Percentiles rank a stretch among this genome's conserved stretches.
phyloP scores from a whole-genome alignment of 2,888 invertebrate genomes.

The Allacma fusca region DNA sequence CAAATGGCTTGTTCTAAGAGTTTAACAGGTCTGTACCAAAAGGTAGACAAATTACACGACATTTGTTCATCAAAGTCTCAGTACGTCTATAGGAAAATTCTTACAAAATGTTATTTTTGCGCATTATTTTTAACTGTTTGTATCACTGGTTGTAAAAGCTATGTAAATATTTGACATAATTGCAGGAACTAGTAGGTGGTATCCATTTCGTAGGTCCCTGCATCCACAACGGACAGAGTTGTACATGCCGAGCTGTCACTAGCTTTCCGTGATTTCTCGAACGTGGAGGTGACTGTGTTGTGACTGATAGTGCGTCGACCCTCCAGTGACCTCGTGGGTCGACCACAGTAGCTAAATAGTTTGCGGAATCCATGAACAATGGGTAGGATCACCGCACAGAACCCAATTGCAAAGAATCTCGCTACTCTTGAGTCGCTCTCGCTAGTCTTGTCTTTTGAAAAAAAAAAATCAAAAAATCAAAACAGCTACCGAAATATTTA shows the following conservation, averaged over 20 bases:
- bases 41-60: too few relatives aligned
- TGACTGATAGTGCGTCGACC: conserved; percentile 54
- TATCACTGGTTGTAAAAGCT: too few relatives aligned
- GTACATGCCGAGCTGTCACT: conserved; percentile 59
- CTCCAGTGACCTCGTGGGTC: conserved; percentile 52
- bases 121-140: too few relatives aligned
- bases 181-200: conserved; percentile 31
- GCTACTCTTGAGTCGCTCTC: conserved; percentile 44
- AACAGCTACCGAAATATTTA: too few relatives aligned
- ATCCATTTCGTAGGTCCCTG: conserved; percentile 54
- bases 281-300: conserved; percentile 56
- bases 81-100: too few relatives aligned
- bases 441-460: conserved; percentile 48
- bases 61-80: too few relatives aligned
- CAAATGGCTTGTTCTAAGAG: too few relatives aligned
- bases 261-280: conserved; percentile 59
- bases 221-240: conserved; percentile 55
- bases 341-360: conserved; percentile 57
- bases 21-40: too few relatives aligned
- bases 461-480: conserved; percentile 16
- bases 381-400: conserved; percentile 56
- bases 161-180: too few relatives aligned
- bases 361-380: conserved; percentile 54
- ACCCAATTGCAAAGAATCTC: conserved; percentile 50
- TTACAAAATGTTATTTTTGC: too few relatives aligned